Evolutionary conservation across 2,797 vertebrate species (phyloP).

Genomic region (Megalops cyprinoides): DNA sequence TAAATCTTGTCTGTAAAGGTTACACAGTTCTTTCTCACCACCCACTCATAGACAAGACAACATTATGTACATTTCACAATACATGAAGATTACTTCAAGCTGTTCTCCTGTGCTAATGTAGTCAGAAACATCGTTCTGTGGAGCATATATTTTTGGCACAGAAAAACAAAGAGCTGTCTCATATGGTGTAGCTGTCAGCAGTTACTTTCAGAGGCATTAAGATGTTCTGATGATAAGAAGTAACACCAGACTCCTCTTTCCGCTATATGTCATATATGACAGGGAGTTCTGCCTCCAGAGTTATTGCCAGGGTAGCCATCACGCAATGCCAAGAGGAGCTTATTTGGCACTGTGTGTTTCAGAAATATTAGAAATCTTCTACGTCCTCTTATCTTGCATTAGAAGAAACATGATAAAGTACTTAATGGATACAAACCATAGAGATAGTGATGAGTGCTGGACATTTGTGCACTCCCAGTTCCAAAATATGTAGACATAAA

Average conservation of each 20-base stretch:
- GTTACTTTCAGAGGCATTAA: background rate
- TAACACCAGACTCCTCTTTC: background rate
- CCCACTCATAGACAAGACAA: background rate
- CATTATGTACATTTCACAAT: background rate
- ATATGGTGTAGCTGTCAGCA: slow-evolving; percentile 1
- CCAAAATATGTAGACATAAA: background rate
- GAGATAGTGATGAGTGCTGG: background rate
- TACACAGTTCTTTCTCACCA: background rate
- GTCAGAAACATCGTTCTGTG: background rate
- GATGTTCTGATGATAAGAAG: slow-evolving; percentile 5
- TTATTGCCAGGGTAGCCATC: background rate
- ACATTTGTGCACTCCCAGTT: background rate
- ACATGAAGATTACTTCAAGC: background rate
- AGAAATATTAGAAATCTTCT: background rate
- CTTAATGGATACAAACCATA: background rate
- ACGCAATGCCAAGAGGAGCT: background rate
- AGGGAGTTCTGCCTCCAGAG: background rate
- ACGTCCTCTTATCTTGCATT: background rate
- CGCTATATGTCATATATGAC: background rate
- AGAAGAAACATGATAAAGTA: background rate
- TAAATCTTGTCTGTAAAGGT: background rate
- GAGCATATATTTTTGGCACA: background rate
- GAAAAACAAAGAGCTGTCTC: background rate
- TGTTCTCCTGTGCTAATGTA: background rate
- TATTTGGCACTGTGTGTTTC: background rate